Conservation (phyloP, 2,888 invertebrate species). For the Xanthorhoe designata region DNA sequence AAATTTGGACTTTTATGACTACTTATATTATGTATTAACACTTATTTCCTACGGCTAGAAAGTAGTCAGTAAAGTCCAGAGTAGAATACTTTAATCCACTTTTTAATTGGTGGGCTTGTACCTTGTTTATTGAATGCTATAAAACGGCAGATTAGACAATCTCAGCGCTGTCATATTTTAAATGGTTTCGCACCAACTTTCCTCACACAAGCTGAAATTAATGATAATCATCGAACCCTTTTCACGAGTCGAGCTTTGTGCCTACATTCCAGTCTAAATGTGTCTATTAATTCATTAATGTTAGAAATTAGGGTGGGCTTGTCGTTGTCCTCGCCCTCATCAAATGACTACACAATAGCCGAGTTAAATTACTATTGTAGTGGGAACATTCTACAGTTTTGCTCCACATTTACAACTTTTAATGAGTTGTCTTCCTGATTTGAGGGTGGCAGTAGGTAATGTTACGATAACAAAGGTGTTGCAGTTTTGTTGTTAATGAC, state of each 20-base stretch:
- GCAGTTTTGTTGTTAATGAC: background rate
- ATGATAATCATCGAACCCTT: conserved; percentile 47
- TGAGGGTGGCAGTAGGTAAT: conserved; percentile 7
- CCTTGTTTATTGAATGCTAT: background rate
- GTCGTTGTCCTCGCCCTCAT: conserved; percentile 61
- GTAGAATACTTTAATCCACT: no score
- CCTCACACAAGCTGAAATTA: conserved; percentile 32
- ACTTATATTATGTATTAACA: no score
- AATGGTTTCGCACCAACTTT: conserved; percentile 16
- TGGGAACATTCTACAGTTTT: conserved; percentile 57
- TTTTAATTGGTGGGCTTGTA: no score
- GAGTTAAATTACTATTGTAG: conserved; percentile 38
- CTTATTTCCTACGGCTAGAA: no score
- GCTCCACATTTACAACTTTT: conserved; percentile 43
- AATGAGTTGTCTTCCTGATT: conserved; percentile 28
- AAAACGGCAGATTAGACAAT: background rate
- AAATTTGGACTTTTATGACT: no score
- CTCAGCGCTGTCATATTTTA: background rate
- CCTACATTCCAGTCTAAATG: conserved; percentile 53
- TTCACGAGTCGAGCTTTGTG: conserved; percentile 41
- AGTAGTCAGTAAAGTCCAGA: no score
- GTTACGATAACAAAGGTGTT: background rate
- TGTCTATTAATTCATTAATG: conserved; percentile 69
- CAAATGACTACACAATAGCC: conserved; percentile 61
- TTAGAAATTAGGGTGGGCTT: conserved; percentile 57